Evolutionary conservation across 2,888 invertebrate species (phyloP), one percentile per base, ranked within the genome.

Genomic region (Proisotoma minuta): DNA sequence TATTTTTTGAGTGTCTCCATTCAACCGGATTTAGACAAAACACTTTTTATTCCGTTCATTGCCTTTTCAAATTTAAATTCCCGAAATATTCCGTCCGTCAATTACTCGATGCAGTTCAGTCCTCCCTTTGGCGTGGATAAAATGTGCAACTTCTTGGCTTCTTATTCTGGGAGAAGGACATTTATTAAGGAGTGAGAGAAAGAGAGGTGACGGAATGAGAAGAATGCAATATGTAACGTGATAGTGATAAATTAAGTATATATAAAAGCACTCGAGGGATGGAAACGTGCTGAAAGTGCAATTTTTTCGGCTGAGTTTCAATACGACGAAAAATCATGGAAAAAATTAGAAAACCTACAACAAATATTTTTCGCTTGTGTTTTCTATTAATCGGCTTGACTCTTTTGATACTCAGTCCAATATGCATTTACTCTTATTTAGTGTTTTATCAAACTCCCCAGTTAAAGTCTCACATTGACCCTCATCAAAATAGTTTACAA

Each of bases 341-440:
- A 56, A 56, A 56, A 39, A 56, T 56, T 56, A 56, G 56, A 56
- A 56, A 56, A 27, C 56, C 56, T 26, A 56, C 56, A 39, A 56
- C 43, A 47, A 56, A 56, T 56, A 39, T 56, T 40, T 56, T 56
- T 43, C 56, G 56, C 4, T n/a, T 56, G 15, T 47, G 40, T 22
- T 47, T 56, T n/a, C 43, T 47, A 26, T 20, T 56, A 15, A 40
- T 56, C 27, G 56, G 43, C 22, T 10, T 56, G n/a, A 47, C 39
- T 8, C 40, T 27, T 39, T 24, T 56, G 40, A 56, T 56, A 43
- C 47, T 56, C 47, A 43, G 24, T 43, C 27, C 56, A 15, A 5
- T 56, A 12, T 56, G 56, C 23, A 8, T 56, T 26, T 56, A 56
- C 56, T 56, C 56, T n/a, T 56, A 56, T 43, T 23, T n/a, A n/a